phyloP scores from a whole-genome alignment of 2,113 vertebrate genomes.

The Thinocorus orbignyianus region DNA sequence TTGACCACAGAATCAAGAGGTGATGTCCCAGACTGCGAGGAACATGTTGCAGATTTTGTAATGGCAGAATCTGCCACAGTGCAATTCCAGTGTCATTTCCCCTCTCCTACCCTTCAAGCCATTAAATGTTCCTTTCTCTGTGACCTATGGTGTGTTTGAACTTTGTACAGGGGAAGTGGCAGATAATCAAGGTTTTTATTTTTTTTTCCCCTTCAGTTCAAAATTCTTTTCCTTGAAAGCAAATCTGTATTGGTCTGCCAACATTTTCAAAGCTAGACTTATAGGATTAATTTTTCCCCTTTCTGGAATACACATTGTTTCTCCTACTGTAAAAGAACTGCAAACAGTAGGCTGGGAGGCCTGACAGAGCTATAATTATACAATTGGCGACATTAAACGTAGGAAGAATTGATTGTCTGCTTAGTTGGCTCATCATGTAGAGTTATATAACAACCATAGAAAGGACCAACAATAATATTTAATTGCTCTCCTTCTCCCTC shows the following conservation, averaged over 20 bases:
- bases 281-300: background rate
- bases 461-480: slow-evolving; percentile 53
- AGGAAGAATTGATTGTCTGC: slow-evolving; percentile 48
- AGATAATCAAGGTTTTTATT: background rate
- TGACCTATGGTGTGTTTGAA: background rate
- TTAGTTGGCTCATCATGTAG: slow-evolving; percentile 15
- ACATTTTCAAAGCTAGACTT: slow-evolving; percentile 19
- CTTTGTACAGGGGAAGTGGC: background rate
- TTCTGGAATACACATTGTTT: slow-evolving; percentile 25
- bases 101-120: background rate
- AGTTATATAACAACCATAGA: background rate
- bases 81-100: background rate
- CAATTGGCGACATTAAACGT: background rate
- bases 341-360: slow-evolving; percentile 48
- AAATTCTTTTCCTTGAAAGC: slow-evolving; percentile 23
- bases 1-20: background rate
- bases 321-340: slow-evolving; percentile 34
- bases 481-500: slow-evolving; percentile 24
- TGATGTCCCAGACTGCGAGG: background rate
- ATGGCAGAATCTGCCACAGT: background rate
- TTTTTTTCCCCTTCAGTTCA: background rate
- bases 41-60: background rate
- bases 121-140: background rate
- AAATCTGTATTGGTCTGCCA: background rate
- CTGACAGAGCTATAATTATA: slow-evolving; percentile 53